Base-by-base conservation (phyloP, 2,797 vertebrate genomes). In the Myripristis jacobus region DNA sequence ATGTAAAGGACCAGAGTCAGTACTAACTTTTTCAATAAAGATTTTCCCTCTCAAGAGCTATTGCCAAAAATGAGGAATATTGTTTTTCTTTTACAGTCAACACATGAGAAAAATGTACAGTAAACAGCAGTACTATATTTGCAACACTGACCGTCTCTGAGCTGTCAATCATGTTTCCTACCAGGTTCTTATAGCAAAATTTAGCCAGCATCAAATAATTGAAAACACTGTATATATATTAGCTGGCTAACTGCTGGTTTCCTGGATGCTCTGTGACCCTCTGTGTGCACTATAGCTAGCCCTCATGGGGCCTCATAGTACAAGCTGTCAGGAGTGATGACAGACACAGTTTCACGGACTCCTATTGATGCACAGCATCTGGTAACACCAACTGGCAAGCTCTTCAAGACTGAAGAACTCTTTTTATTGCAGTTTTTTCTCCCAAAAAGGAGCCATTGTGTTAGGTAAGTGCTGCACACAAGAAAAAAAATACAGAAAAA, bases 301-400 rank as follows among this genome's bases (percentile, higher is more conserved):
- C 72, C 65, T 68, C 67, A 67, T 38, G 67, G 70, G 82, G 73
- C 66, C 51, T 67, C 83, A 59, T 46, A 73, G 75, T 47, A 75
- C 79, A 84, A 87, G 72, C 79, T 81, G 86, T 88, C 87, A 87
- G 43, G 51, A 58, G 51, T 15, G 57, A 78, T 88, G 82, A 90
- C 61, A 75, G 81, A 84, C 78, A 70, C 24, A 73, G 51, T 63
- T 79, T 73, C 66, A 82, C 62, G 80, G 61, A 84, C 61, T 75
- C 61, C 65, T 83, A 87, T 85, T 76, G 85, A 86, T 79, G 66
- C 69, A 81, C 43, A 13, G 73, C 34, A 38, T 48, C 21, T 43
- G 27, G 41, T 41, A 73, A 70, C 43, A 51, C 29, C 22, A 41
- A 70, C 27, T 66, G 53, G 75, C 82, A 84, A 77, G 48, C 43